These are phyloP conservation scores for Pseudorhiza aurosa DNA, from an alignment of 30 jellyfish, hydroid and myxozoan species.

Conservation along the genomic window DNA sequence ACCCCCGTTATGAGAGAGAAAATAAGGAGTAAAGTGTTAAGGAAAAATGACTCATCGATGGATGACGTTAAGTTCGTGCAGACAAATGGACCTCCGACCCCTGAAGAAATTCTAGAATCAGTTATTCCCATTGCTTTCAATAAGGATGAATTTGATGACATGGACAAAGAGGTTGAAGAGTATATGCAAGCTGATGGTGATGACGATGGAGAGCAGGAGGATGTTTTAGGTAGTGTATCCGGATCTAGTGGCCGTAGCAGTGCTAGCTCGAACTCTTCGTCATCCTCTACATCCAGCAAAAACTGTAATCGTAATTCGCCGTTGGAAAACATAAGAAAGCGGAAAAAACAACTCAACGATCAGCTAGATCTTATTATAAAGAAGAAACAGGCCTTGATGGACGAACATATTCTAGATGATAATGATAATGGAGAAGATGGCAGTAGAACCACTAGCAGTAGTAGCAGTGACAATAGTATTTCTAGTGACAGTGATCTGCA, in stretches of 20 bases:
- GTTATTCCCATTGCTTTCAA: constrained; percentile 64
- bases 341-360: constrained; percentile 5
- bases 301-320: not conserved
- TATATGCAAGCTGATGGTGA: constrained; percentile 76
- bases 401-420: not conserved
- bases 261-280: constrained; percentile 30
- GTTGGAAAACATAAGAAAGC: not conserved
- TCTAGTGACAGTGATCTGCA: constrained; percentile 42
- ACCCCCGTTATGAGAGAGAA: constrained; percentile 68
- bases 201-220: constrained; percentile 30
- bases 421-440: not conserved
- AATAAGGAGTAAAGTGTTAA: not conserved
- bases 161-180: constrained; percentile 98
- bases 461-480: constrained; percentile 32
- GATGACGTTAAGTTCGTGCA: not conserved
- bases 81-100: constrained; percentile 14
- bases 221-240: constrained; percentile 66
- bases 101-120: constrained; percentile 74
- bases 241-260: constrained; percentile 74
- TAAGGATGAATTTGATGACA: constrained; percentile 84
- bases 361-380: not conserved
- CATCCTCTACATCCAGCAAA: constrained; percentile 4
- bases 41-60: not conserved
- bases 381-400: constrained; percentile 25
- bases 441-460: constrained; percentile 12